Evolutionary conservation across 2,888 invertebrate species (phyloP), one percentile per base, ranked within the genome.

Genomic region (Ditylenchus weischeri): DNA sequence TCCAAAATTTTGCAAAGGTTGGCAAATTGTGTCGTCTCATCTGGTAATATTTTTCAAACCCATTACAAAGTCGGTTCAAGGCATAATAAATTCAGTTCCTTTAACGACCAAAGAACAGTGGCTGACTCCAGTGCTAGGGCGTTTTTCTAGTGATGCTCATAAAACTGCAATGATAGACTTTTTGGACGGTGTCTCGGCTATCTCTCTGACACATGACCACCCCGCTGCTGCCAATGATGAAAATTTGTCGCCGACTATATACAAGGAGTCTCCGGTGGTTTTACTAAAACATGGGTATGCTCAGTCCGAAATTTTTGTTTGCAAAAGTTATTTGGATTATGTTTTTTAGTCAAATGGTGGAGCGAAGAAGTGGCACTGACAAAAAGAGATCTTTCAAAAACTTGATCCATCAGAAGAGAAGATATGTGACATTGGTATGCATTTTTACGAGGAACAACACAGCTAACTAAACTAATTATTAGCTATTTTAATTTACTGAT

Each of bases 1-100:
- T 82, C 82, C 18, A 82, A 82, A 72, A 75, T 81, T 58, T 73
- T 82, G 29, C 82, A 83, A 67, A 68, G 79, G 35, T 62, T 82
- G 38, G 75, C 79, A 21, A 82, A 82, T 64, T 78, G 77, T 57
- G 76, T 78, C 51, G 82, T 82, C 38, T 78, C 77, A 29, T 73
- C 43, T 43, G 43, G 43, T 73, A 23, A 74, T 73, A 38, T 75
- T 77, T 18, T 64, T 80, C 75, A 70, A 10, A 65, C n/a, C 19
- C 57, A 65, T 29, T 36, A 65, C 29, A 5, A 29, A 29, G 29
- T 29, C 29, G 2, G 5, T 4, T 5, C 5, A 29, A 29, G 5
- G 29, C 29, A 29, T 29, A 5, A 29, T n/a, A 43, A 43, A 6
- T 43, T 43, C 15, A 23, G 43, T 43, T 13, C 62, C 47, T 13